Base-by-base conservation (phyloP, 1,140 invertebrate species). In the Stratiolaelaps scimitus region DNA sequence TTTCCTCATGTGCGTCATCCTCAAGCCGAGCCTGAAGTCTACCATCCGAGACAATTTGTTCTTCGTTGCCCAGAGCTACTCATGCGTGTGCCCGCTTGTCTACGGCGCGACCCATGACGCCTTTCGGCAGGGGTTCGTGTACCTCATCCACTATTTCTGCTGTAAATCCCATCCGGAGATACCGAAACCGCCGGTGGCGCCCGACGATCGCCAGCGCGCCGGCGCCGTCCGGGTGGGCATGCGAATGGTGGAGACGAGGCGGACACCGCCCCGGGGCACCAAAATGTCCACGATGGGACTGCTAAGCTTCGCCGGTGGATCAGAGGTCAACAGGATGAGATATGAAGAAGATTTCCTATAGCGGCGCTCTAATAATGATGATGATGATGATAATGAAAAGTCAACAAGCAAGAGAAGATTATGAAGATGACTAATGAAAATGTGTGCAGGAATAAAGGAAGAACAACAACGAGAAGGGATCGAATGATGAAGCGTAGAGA, bases 91-190 rank as follows among this genome's bases (percentile, higher is more conserved):
- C 23, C 53, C 65, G 7, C 64, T 70, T 28, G 64, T 69, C 29
- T 70, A 70, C 26, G 68, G 66, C 17, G 66, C 68, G 30, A 70
- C 65, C 29, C 66, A 70, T 34, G 43, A 56, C 43, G 64, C 69
- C 28, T 70, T 70, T 47, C 64, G 65, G 43, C 69, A 69, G 44
- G 69, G 67, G 6, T 70, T 69, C 44, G 40, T 68, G 7, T 66
- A 69, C 45, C 64, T 69, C 48, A 69, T 65, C 40, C 66, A 67
- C 60, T 70, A 70, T 65, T 70, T 70, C 67, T 70, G 69, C 43
- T 69, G 66, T 30, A 70, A 70, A 46, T 64, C 69, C 29, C 69
- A 69, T 60, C 53, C 67, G 15, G 69, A 70, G 60, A 69, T 69
- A 64, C 65, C 69, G 53, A 70, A 69, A 64, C 67, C 65, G 26